Evolutionary conservation across 1,140 invertebrate genomes (phyloP), one percentile per base, ranked within the genome.

Genomic region (Cherax quadricarinatus): DNA sequence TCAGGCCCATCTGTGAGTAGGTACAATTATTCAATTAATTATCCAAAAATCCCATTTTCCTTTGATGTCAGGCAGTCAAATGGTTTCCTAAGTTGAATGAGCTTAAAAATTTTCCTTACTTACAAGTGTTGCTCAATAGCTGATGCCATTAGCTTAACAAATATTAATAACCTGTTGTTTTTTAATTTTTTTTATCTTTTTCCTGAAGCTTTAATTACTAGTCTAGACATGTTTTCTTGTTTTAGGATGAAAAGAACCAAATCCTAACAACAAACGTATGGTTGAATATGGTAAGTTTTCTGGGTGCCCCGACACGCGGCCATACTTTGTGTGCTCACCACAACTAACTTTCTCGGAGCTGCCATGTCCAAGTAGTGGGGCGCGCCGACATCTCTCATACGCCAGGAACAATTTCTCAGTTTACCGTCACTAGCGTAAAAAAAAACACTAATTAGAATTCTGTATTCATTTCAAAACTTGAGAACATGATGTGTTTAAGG

Each of bases 231-330:
- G 83, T 93, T 93, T 93, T 94, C 93, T 94, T 90, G 90, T 95
- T 95, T 94, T 95, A 96, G 96, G 96, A 96, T 95, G 96, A 96
- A 95, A 96, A 96, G 95, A 97, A 96, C 95, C 96, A 96, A 95
- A 96, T 96, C 93, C 95, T 96, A 82, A 96, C 96, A 89, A 96
- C 96, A 93, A 96, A 96, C 95, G 95, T 96, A 90, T 96, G 96
- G 96, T 95, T 96, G 93, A 95, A 96, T 93, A 95, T 96, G 95
- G 96, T 96, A 95, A 95, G 96, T 95, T 92, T 81, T 86, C 49
- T 94, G 90, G 87, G 93, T 84, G 48, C 88, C 93, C 80, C 53
- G 80, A 86, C 85, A 85, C 78, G 86, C 83, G 86, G 84, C 78
- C 57, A 86, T 83, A 90, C 82, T 93, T 60, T 87, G 87, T 93